Evolutionary conservation across 2,113 vertebrate species (phyloP).

Genomic region (Notothenia coriiceps): DNA sequence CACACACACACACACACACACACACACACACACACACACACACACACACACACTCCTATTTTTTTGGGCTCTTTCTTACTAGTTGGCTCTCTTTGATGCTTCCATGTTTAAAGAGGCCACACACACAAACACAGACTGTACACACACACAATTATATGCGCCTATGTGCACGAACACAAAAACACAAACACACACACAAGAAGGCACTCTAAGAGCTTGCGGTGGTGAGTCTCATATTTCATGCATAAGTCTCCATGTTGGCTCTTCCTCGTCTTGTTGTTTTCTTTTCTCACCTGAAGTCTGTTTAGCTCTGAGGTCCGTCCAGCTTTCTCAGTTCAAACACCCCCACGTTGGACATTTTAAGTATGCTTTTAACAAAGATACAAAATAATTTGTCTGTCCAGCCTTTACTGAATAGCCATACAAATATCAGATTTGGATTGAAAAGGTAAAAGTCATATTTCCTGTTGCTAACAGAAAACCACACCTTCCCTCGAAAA

Average conservation of each 20-base stretch:
- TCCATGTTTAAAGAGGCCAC: not conserved
- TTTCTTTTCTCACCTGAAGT: constrained; percentile 40
- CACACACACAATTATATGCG: not conserved
- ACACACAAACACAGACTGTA: not conserved
- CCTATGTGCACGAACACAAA: not conserved
- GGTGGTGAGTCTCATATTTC: constrained; percentile 31
- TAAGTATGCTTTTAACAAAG: not conserved
- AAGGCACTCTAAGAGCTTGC: constrained; percentile 24
- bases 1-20: not conserved
- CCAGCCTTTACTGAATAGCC: not conserved
- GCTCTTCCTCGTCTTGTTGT: constrained; percentile 28
- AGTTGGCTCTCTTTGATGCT: no score
- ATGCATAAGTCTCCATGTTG: constrained; percentile 48
- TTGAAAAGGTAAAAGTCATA: not conserved
- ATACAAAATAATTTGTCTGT: not conserved
- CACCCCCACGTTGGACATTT: constrained; percentile 10
- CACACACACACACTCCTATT: no score
- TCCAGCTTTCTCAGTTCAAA: constrained; percentile 33
- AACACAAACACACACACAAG: not conserved
- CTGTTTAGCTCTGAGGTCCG: constrained; percentile 28
- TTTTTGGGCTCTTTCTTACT: no score
- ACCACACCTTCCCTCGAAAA: not conserved
- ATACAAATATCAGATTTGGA: constrained; percentile 14
- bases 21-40: not conserved
- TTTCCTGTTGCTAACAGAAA: constrained; percentile 2